Conservation (phyloP, 2,113 vertebrate genomes). For the Dromas ardeola region DNA sequence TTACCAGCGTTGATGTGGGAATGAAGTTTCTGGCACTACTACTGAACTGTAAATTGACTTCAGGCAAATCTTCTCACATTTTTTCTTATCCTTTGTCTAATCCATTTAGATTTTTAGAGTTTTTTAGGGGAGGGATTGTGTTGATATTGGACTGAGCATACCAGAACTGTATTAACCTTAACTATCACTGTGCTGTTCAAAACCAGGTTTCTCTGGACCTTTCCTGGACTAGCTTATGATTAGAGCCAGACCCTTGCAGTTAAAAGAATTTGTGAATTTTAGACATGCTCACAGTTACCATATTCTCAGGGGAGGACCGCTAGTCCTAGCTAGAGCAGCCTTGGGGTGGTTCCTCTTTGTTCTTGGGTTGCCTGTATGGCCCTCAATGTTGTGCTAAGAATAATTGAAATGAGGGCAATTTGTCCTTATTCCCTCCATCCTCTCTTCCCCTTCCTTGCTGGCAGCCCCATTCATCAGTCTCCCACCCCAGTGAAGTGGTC, state of each 20-base stretch:
- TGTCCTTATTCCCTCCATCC: neutral
- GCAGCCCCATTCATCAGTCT: neutral
- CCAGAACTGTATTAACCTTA: neutral
- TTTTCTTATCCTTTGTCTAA: neutral
- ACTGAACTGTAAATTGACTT: constrained; percentile 11
- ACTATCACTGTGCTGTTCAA: neutral
- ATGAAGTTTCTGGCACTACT: neutral
- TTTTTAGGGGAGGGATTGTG: neutral
- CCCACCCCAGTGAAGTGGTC: neutral
- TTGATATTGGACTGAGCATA: neutral
- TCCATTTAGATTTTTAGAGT: neutral
- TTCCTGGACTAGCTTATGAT: neutral
- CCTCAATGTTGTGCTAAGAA: neutral
- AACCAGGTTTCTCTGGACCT: neutral
- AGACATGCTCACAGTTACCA: neutral
- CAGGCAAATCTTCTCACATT: neutral
- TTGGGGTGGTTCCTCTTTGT: neutral
- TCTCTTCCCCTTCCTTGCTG: neutral
- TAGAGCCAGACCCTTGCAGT: neutral
- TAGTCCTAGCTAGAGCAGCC: neutral
- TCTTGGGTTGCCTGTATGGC: neutral
- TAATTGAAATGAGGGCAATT: neutral
- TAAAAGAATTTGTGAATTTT: neutral
- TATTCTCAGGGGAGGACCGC: neutral
- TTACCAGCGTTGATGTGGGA: neutral